These are phyloP conservation scores for Oscheius sp. DNA, from an alignment of 2,888 invertebrate genomes.

Conservation along the genomic window DNA sequence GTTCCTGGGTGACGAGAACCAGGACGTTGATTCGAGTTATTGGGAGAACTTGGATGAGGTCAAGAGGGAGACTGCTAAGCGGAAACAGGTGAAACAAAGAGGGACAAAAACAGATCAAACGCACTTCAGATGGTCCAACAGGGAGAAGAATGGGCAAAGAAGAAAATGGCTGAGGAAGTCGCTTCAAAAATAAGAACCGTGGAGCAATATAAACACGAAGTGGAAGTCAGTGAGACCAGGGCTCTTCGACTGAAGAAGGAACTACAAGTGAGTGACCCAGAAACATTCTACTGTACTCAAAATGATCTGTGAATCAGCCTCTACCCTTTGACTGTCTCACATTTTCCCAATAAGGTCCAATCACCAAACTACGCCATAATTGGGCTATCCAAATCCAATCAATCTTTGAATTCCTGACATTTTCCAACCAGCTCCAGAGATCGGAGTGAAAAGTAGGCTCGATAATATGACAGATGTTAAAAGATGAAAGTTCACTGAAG, in stretches of 20 bases:
- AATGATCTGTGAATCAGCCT: too few relatives aligned
- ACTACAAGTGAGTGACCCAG: not conserved
- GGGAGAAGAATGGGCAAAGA: constrained; percentile 28
- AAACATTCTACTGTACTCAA: too few relatives aligned
- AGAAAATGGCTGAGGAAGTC: constrained; percentile 9
- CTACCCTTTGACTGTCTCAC: too few relatives aligned
- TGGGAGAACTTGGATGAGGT: constrained; percentile 27
- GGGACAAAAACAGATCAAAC: not conserved
- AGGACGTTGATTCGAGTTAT: constrained; percentile 23
- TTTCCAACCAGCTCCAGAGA: too few relatives aligned
- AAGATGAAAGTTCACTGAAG: too few relatives aligned
- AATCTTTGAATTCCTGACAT: too few relatives aligned
- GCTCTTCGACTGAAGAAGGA: constrained; percentile 11
- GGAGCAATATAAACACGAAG: constrained; percentile 9
- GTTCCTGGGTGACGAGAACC: not conserved
- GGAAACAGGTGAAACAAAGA: constrained; percentile 12
- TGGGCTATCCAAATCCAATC: too few relatives aligned
- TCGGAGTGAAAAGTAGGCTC: too few relatives aligned
- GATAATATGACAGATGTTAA: too few relatives aligned
- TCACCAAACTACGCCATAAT: too few relatives aligned
- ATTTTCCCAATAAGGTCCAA: too few relatives aligned
- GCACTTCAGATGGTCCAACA: constrained; percentile 20
- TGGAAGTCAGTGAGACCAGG: not conserved
- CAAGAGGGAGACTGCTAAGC: not conserved
- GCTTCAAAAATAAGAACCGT: constrained; percentile 1